Evolutionary conservation across 2,113 vertebrate species (phyloP).

Genomic region (Onychorhynchus coronatus): DNA sequence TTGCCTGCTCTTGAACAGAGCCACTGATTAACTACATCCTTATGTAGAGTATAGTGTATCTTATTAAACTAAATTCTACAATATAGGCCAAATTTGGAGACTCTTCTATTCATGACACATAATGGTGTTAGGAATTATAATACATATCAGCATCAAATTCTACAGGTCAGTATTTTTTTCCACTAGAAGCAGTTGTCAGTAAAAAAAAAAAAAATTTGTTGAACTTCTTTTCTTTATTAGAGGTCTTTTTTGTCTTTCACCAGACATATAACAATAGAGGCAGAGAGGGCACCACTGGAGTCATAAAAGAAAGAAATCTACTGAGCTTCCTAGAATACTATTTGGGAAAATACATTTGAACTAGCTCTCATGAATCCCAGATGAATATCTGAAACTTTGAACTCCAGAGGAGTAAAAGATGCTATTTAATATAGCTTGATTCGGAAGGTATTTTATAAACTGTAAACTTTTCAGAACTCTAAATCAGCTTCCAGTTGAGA

Average conservation of each 20-base stretch:
- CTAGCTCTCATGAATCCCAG: background rate
- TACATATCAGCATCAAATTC: background rate
- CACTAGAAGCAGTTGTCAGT: background rate
- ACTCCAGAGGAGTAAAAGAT: background rate
- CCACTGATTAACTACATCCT: background rate
- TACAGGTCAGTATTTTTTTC: background rate
- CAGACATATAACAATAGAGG: background rate
- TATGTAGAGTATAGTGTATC: background rate
- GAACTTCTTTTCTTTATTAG: background rate
- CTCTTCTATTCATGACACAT: background rate
- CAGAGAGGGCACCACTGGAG: background rate
- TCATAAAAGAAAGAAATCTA: background rate
- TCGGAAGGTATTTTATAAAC: background rate
- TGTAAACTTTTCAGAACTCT: background rate
- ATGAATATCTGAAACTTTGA: background rate
- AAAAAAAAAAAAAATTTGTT: background rate
- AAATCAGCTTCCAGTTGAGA: background rate
- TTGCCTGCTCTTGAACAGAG: background rate
- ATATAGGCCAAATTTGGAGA: background rate
- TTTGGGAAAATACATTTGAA: background rate
- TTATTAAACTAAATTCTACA: background rate
- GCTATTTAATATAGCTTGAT: background rate
- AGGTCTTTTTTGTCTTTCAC: background rate
- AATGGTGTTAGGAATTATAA: background rate
- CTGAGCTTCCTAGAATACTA: background rate